These are phyloP conservation scores for Cyanoliseus patagonus DNA, from an alignment of 2,113 vertebrate genomes.

Conservation along the genomic window DNA sequence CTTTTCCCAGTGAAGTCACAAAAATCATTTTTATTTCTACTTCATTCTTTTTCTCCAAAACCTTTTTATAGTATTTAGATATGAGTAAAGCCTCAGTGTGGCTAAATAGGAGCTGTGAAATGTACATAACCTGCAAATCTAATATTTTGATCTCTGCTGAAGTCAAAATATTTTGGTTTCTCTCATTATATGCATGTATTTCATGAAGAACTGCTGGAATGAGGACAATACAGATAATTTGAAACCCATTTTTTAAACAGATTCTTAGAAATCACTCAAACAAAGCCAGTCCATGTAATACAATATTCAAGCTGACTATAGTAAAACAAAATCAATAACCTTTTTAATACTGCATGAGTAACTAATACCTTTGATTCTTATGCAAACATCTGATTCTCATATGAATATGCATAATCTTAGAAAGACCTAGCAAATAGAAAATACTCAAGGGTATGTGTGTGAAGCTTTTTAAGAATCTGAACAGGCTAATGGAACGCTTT, in stretches of 20 bases:
- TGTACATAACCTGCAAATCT: neutral
- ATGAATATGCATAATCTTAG: conserved; percentile 19
- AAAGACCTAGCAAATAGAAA: neutral
- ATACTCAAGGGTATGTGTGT: neutral
- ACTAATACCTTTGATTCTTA: conserved; percentile 18
- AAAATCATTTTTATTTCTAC: neutral
- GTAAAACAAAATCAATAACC: neutral
- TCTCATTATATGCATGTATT: neutral
- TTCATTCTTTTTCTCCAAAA: neutral
- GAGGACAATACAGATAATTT: neutral
- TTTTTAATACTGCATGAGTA: neutral
- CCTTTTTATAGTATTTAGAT: neutral
- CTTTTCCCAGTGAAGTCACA: neutral
- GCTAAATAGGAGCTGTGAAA: neutral
- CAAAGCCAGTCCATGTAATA: neutral
- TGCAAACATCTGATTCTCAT: neutral
- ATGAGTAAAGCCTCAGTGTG: neutral
- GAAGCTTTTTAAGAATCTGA: neutral
- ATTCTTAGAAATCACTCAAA: neutral
- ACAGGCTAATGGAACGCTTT: neutral
- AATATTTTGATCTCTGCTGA: neutral
- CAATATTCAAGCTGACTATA: neutral
- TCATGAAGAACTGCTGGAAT: neutral
- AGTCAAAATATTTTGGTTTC: neutral
- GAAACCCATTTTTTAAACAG: neutral